Conservation (phyloP, 2,888 invertebrate species). For the Amphipoea oculea region DNA sequence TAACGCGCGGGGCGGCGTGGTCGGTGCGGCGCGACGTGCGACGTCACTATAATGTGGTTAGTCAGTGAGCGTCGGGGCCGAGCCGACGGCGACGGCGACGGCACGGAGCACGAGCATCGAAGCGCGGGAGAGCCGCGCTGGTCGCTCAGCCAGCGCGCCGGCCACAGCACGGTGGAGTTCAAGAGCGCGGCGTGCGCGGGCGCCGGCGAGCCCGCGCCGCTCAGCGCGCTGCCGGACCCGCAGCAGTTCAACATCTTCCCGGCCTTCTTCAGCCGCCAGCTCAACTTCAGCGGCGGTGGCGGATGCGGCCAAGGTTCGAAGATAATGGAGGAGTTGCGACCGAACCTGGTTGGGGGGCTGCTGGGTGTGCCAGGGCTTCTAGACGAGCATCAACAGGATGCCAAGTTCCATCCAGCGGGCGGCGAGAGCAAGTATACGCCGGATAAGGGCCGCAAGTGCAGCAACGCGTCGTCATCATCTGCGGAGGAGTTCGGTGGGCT, state of each 20-base stretch:
- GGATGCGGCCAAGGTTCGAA: slow-evolving; percentile 93
- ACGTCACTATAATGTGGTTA: slow-evolving; percentile 92
- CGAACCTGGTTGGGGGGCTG: slow-evolving; percentile 94
- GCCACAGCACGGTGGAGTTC: slow-evolving; percentile 96
- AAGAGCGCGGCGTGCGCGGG: slow-evolving; percentile 93
- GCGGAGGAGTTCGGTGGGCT: slow-evolving; percentile 97
- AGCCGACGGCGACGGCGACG: slow-evolving; percentile 89
- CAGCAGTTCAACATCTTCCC: slow-evolving; percentile 98
- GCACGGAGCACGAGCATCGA: slow-evolving; percentile 83
- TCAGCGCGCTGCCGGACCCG: slow-evolving; percentile 91
- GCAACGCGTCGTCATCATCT: slow-evolving; percentile 93
- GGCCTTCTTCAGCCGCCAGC: slow-evolving; percentile 96
- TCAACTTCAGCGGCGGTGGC: slow-evolving; percentile 94
- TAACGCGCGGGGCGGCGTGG: slow-evolving; percentile 87
- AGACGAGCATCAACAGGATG: slow-evolving; percentile 93
- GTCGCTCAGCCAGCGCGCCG: slow-evolving; percentile 87
- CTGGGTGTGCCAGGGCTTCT: slow-evolving; percentile 94
- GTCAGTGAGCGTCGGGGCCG: slow-evolving; percentile 92
- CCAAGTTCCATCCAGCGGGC: slow-evolving; percentile 90
- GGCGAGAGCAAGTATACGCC: slow-evolving; percentile 90
- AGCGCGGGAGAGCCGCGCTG: slow-evolving; percentile 87
- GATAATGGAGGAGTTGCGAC: slow-evolving; percentile 96
- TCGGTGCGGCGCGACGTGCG: slow-evolving; percentile 81
- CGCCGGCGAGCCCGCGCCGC: slow-evolving; percentile 89
- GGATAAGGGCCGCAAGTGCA: slow-evolving; percentile 93